phyloP scores from a whole-genome alignment of 2,797 vertebrate species.

The Pelochelys cantorii region DNA sequence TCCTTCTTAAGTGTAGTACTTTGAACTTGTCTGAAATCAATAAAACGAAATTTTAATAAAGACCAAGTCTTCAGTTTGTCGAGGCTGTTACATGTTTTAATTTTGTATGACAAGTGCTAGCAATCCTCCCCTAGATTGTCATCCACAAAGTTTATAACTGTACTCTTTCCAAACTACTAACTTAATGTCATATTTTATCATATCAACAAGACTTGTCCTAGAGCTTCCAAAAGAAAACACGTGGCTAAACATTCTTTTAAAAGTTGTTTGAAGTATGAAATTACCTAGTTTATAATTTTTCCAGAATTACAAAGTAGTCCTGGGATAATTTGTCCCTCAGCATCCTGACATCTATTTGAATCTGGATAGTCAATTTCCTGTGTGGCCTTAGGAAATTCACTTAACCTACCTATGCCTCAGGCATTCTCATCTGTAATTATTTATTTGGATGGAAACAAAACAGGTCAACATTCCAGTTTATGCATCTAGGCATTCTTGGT shows the following conservation, averaged over 20 bases:
- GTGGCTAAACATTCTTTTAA: neutral
- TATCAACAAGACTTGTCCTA: neutral
- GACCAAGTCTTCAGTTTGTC: no score
- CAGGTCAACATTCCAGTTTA: neutral
- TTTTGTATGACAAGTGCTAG: no score
- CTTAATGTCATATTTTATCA: neutral
- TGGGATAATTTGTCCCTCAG: constrained; percentile 25
- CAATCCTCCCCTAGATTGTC: no score
- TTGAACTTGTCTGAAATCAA: neutral
- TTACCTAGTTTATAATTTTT: constrained; percentile 26
- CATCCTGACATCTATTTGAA: constrained; percentile 39
- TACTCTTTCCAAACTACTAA: no score
- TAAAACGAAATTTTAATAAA: neutral
- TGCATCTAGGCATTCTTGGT: neutral
- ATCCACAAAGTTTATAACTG: no score
- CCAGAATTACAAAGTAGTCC: constrained; percentile 36
- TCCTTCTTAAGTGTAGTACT: neutral
- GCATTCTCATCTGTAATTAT: neutral
- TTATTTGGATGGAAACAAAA: neutral
- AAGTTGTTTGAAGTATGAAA: neutral
- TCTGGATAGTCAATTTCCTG: constrained; percentile 36
- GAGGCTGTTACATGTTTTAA: no score
- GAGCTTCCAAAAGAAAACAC: neutral
- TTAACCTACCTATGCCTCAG: constrained; percentile 37
- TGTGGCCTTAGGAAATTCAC: constrained; percentile 4